Evolutionary conservation across 2,797 vertebrate species (phyloP), one percentile per base, ranked within the genome.

Genomic region (Oryzias dopingdopingensis): DNA sequence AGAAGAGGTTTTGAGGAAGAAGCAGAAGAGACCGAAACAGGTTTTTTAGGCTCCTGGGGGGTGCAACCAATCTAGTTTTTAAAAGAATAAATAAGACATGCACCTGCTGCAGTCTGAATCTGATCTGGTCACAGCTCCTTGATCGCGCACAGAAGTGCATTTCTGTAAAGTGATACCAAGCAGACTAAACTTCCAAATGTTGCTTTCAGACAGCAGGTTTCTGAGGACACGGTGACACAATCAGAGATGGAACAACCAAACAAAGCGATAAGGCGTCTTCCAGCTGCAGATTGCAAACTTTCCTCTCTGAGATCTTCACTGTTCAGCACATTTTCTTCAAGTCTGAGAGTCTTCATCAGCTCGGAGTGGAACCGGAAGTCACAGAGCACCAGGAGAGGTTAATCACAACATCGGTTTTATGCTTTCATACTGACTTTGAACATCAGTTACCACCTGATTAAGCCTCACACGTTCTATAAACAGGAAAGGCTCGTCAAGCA

Each of bases 401-500:
- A 65, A 82, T 74, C 59, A 70, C 66, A 55, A 67, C 75, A 73
- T 80, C 78, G 80, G 83, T 82, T 72, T 79, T 79, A 70, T 56
- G 65, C 52, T 49, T 52, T 70, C 59, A 23, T 84, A 88, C 87
- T 80, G 77, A 65, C 71, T 76, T 41, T 58, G 62, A 73, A 80
- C 72, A 89, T 88, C 85, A 63, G 62, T 79, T 72, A 60, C 46
- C 55, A 70, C 77, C 60, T 54, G 80, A 88, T 89, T 86, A 86
- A 86, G 56, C 68, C 77, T 72, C 77, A 74, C 81, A 80, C 67
- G 64, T 81, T 79, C 76, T 81, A 69, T 84, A 88, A 86, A 89
- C 90, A 88, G 83, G 83, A 88, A 88, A 75, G 80, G 69, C 69
- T 84, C 72, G 78, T 84, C 76, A 79, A 68, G 75, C 73, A 72